A percentile compares a stretch with the other conserved stretches of the same genome.
phyloP scores from a whole-genome alignment of 1,140 invertebrate species.

The Pseudomyrmex cubaensis region DNA sequence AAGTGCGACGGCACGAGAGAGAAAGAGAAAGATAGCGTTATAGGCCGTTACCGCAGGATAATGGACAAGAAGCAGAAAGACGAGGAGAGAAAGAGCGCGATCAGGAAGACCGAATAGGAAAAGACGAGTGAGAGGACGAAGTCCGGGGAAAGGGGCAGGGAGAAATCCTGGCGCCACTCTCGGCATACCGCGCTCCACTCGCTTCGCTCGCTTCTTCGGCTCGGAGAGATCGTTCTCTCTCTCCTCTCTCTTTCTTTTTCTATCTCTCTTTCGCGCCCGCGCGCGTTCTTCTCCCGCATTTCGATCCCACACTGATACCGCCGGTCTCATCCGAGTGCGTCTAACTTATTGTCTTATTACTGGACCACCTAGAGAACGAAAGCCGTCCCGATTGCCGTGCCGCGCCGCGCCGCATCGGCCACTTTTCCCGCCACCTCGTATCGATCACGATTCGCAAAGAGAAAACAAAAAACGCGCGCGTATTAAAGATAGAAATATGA shows the following conservation, averaged over 20 bases:
- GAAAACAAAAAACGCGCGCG: background rate
- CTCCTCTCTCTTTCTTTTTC: background rate
- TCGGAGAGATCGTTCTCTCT: constrained; percentile 32
- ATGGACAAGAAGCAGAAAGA: constrained; percentile 54
- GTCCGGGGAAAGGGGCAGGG: constrained; percentile 72
- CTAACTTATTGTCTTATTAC: constrained; percentile 81
- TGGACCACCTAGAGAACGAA: constrained; percentile 82
- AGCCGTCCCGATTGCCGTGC: constrained; percentile 41
- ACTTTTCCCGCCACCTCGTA: constrained; percentile 48
- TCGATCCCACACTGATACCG: constrained; percentile 76
- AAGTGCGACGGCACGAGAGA: constrained; percentile 57
- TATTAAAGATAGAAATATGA: too few species aligned
- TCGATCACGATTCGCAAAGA: constrained; percentile 45
- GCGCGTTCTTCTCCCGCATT: constrained; percentile 63
- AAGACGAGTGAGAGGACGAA: constrained; percentile 61
- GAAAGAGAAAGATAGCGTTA: constrained; percentile 52
- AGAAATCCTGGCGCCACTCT: constrained; percentile 83
- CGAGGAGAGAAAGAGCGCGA: constrained; percentile 12
- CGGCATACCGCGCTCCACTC: constrained; percentile 71
- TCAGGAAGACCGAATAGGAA: constrained; percentile 48
- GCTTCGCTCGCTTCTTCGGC: constrained; percentile 61
- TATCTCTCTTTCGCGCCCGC: background rate
- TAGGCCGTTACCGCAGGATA: constrained; percentile 60
- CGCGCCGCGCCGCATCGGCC: constrained; percentile 26
- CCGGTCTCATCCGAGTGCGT: constrained; percentile 62